Conservation (phyloP, 1,140 invertebrate species). For the Leguminivora glycinivorella region DNA sequence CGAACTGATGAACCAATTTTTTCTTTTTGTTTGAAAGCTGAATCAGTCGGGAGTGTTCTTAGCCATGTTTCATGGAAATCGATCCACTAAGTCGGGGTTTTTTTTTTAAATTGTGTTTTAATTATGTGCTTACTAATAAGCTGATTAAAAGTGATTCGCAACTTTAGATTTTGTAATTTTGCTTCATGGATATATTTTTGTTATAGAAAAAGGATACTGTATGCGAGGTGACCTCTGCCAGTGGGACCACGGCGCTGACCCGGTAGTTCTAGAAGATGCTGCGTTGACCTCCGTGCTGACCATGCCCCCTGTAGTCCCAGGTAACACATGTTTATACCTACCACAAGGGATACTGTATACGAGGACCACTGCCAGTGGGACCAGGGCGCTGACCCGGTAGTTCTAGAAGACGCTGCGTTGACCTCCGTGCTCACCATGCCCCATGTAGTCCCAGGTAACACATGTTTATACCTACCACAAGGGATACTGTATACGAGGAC, state of each 20-base stretch:
- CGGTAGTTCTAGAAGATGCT: conserved; percentile 94
- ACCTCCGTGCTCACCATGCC: conserved; percentile 95
- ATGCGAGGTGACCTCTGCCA: conserved; percentile 97
- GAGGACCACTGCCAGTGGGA: conserved; percentile 97
- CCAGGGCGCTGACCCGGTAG: conserved; percentile 96
- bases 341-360: conserved; percentile 97
- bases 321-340: no score
- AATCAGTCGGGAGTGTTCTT: no score
- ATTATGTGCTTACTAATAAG: no score
- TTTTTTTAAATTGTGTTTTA: no score
- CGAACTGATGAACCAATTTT: no score
- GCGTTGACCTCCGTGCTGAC: conserved; percentile 68
- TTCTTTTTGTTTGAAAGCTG: no score
- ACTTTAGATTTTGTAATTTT: no score
- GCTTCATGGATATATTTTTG: no score
- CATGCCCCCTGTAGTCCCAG: conserved; percentile 70
- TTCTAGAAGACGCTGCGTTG: conserved; percentile 91
- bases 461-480: no score
- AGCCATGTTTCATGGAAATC: no score
- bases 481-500: conserved; percentile 97
- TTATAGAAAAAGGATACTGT: conserved; percentile 94
- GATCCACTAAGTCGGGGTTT: no score
- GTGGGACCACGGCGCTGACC: conserved; percentile 96
- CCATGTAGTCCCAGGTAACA: conserved; percentile 68
- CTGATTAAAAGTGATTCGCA: no score